Base-by-base conservation (phyloP, 2,113 vertebrate genomes). In the Gadus macrocephalus region DNA sequence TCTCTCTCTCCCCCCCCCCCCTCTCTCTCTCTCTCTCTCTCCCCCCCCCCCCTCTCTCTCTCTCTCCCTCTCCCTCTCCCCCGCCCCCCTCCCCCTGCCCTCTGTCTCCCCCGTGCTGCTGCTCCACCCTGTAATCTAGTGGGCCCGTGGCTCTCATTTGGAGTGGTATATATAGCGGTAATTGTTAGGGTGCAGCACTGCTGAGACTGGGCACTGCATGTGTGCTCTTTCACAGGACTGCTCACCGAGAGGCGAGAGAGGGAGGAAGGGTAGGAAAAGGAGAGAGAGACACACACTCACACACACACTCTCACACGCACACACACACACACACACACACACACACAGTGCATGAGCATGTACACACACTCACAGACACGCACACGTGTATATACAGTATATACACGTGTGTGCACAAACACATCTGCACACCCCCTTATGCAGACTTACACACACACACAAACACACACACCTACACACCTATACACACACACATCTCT, bases 161-260 rank as follows among this genome's bases (percentile, higher is more conserved):
- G 83, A 85, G 78, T 77, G 87, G 90, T 92, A 92, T 90, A 92
- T 92, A 92, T 92, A 91, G 89, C 90, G 80, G 83, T 92, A 92
- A 92, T 91, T 91, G 91, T 89, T 83, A 83, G 89, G 89, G 85
- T 86, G 88, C 86, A 86, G 85, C 28, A 31, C 28, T 83, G 81
- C 72, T 59, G 76, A 79, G 83, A 83, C 84, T 88, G 88, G 79
- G 84, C 84, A 87, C 83, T 83, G 83, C 82, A 80, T 90, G 85
- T 86, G 83, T 84, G 77, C 79, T 78, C 83, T 85, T 82, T 83
- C 83, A 17, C 56, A 59, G 79, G 69, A 71, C 81, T 31, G 84
- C 81, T 89, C 81, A 82, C 86, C 76, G 81, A 84, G 87, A 86
- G 60, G 56, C 64, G 49, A 62, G 28, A 31, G 3, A 31, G 28